Percentiles rank a stretch among this genome's conserved stretches.
Evolutionary conservation across 2,888 invertebrate species (phyloP).

Genomic region (Petrolisthes cinctipes): DNA sequence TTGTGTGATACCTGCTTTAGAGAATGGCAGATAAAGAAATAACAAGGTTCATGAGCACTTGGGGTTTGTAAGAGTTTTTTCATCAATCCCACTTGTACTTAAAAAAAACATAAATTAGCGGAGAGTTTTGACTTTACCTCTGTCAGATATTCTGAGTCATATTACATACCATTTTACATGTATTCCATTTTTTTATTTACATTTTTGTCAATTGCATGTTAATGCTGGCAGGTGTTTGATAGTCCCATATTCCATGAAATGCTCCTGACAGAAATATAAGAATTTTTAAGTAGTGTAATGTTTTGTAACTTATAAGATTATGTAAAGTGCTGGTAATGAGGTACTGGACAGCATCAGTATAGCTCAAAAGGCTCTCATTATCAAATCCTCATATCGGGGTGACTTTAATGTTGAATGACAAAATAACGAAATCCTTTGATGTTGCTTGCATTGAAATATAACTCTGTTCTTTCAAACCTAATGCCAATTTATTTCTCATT

Average conservation of each 20-base stretch:
- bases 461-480: neutral
- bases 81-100: slow-evolving; percentile 51
- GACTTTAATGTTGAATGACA: slow-evolving; percentile 2
- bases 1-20: slow-evolving; percentile 1
- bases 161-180: slow-evolving; percentile 56
- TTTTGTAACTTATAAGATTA: slow-evolving; percentile 39
- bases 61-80: slow-evolving; percentile 50
- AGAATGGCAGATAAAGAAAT: slow-evolving; percentile 32
- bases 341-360: neutral
- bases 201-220: slow-evolving; percentile 56
- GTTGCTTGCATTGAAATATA: neutral
- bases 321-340: slow-evolving; percentile 42
- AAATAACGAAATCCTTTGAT: neutral
- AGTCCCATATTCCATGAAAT: slow-evolving; percentile 51
- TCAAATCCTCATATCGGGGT: neutral
- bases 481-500: slow-evolving; percentile 12
- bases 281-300: slow-evolving; percentile 25
- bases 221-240: slow-evolving; percentile 54
- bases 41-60: slow-evolving; percentile 35
- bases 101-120: slow-evolving; percentile 39
- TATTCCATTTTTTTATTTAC: slow-evolving; percentile 58
- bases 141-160: slow-evolving; percentile 39
- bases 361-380: slow-evolving; percentile 6
- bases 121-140: slow-evolving; percentile 54
- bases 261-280: slow-evolving; percentile 23